A percentile compares a stretch with the other conserved stretches of the same genome.
These are phyloP conservation scores for Archips xylosteana DNA, from an alignment of 2,888 invertebrate genomes.

Conservation along the genomic window DNA sequence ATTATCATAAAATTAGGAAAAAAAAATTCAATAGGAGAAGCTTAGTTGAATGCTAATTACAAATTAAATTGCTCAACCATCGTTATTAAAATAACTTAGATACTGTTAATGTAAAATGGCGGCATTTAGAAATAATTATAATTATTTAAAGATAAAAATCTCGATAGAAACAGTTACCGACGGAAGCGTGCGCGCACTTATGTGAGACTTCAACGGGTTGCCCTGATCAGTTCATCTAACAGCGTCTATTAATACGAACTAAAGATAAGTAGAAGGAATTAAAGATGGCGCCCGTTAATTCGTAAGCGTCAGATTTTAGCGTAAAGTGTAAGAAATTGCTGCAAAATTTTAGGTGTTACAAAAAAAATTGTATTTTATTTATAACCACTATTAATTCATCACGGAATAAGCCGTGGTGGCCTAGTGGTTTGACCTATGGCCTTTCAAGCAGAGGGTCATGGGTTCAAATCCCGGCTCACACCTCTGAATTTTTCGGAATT, in stretches of 20 bases:
- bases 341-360: too few species aligned
- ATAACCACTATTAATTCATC: too few species aligned
- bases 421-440: too few species aligned
- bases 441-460: too few species aligned
- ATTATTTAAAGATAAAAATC: not conserved
- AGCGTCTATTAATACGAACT: too few species aligned
- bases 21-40: not conserved
- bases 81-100: not conserved
- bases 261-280: not conserved
- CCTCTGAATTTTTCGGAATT: too few species aligned
- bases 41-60: not conserved
- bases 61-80: not conserved
- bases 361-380: too few species aligned
- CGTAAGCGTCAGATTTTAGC: too few species aligned
- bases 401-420: too few species aligned
- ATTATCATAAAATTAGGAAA: not conserved
- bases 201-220: slow-evolving; percentile 53
- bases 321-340: too few species aligned
- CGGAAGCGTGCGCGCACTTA: slow-evolving; percentile 22
- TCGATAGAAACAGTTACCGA: slow-evolving; percentile 47
- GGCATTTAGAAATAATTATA: not conserved
- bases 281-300: not conserved
- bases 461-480: too few species aligned
- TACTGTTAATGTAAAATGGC: not conserved
- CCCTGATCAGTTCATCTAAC: not conserved